Conservation (phyloP, 2,888 invertebrate species). For the Hyppa rectilinea region DNA sequence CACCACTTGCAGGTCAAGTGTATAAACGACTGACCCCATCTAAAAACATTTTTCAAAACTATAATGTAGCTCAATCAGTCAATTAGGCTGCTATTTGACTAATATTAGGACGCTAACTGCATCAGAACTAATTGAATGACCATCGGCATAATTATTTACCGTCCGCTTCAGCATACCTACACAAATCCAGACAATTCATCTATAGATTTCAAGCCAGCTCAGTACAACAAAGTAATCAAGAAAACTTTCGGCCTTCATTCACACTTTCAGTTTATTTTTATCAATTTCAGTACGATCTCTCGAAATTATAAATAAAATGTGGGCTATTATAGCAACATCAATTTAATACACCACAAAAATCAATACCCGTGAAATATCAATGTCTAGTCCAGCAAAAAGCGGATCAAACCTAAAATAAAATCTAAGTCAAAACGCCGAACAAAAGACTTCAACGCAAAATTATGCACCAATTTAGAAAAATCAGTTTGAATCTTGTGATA, state of each 20-base stretch:
- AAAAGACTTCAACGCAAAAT: conserved; percentile 73
- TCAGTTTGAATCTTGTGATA: conserved; percentile 30
- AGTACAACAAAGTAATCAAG: conserved; percentile 16
- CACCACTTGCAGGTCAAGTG: no score
- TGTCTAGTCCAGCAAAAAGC: conserved; percentile 17
- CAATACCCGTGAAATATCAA: conserved; percentile 30
- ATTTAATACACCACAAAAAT: conserved; percentile 20
- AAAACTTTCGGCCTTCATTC: conserved; percentile 15
- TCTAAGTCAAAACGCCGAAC: conserved; percentile 50
- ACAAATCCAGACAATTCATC: not conserved
- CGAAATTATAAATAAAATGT: not conserved
- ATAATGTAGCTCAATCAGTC: no score
- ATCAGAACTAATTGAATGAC: no score
- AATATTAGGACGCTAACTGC: no score
- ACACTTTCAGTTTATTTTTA: conserved; percentile 13
- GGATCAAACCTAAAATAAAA: conserved; percentile 28
- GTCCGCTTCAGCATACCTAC: not conserved
- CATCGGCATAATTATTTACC: not conserved
- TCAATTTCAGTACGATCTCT: conserved; percentile 14
- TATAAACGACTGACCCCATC: no score
- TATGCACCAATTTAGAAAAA: conserved; percentile 35
- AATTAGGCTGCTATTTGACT: no score
- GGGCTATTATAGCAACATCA: not conserved
- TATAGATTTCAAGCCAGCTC: conserved; percentile 2
- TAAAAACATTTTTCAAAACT: no score